A percentile compares a stretch with the other conserved stretches of the same genome.
Conservation (phyloP, 2,113 vertebrate species). For the Phycodurus eques region DNA sequence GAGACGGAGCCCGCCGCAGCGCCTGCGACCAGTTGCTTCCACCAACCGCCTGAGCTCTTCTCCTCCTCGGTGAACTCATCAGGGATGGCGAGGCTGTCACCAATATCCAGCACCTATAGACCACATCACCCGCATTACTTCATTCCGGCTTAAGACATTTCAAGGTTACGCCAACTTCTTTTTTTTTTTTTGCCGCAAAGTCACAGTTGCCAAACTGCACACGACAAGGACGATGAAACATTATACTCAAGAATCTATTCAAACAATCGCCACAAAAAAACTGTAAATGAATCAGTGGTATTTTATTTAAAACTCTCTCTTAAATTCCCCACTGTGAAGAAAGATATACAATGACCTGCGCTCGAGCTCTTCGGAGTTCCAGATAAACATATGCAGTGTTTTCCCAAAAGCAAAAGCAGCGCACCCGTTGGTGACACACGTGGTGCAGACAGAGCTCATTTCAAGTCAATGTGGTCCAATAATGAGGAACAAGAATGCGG, state of each 20-base stretch:
- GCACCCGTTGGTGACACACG: neutral
- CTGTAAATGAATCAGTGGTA: neutral
- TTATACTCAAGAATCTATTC: neutral
- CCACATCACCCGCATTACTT: conserved; percentile 14
- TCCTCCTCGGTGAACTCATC: conserved; percentile 94
- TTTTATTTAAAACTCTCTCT: neutral
- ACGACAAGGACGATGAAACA: neutral
- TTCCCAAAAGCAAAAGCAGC: conserved; percentile 30
- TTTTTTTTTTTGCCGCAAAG: neutral
- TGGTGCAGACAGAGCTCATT: neutral
- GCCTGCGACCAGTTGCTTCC: conserved; percentile 87
- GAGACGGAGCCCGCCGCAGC: conserved; percentile 86
- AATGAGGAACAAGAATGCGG: neutral
- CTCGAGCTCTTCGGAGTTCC: neutral
- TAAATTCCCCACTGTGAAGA: neutral
- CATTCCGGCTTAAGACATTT: neutral
- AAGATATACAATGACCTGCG: conserved; percentile 15
- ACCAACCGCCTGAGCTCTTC: conserved; percentile 86
- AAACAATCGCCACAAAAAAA: neutral
- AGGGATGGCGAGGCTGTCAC: conserved; percentile 88
- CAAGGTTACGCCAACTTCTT: conserved; percentile 21
- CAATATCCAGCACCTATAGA: conserved; percentile 88
- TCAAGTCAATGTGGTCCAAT: neutral
- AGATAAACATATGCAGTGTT: conserved; percentile 40
- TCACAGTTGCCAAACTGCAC: conserved; percentile 1